Base-by-base conservation (phyloP, 2,113 vertebrate genomes). In the Sturnira hondurensis region DNA sequence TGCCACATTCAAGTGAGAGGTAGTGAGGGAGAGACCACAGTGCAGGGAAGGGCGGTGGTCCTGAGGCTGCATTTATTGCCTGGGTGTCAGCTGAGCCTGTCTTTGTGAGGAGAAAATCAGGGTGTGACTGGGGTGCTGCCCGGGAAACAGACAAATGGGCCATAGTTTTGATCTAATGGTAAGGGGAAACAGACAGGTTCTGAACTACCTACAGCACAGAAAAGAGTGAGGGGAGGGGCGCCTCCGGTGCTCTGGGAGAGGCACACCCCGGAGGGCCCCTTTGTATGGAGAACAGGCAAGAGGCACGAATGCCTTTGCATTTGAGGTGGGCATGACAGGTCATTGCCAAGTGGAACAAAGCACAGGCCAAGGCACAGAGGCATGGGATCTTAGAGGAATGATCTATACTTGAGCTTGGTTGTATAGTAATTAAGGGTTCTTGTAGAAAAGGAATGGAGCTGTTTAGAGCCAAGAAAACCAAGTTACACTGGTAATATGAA, bases 21-120 rank as follows among this genome's bases (percentile, higher is more conserved):
- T 11, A 1, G 12, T 1, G 31, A 50, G 31, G 19, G 36, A 28
- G 26, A 13, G 14, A 28, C 26, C 0, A 9, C 58, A 45, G 36
- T 26, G 12, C 0, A 0, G 26, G 22, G 26, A 7, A n/a, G 45
- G 7, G 26, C 4, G 43, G n/a, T 22, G 8, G 52, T 0, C 2
- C 36, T 3, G 28, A 43, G 50, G 20, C n/a, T n/a, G 5, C 3
- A 2, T 10, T 5, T 33, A 15, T 6, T 12, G 52, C 13, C 3
- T 26, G 4, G 28, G 19, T 8, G 11, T 19, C 8, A 11, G 31
- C 41, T 28, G 50, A 81, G 8, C 36, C 1, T 80, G 74, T 28
- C n/a, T 41, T 65, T 22, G 45, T 56, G 81, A 65, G 67, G 36
- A 50, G 45, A 41, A 20, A 68, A 33, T 63, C 10, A 26, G 2